Evolutionary conservation across 2,888 invertebrate species (phyloP), one percentile per base, ranked within the genome.

Genomic region (Caenorhabditis zanzibari): DNA sequence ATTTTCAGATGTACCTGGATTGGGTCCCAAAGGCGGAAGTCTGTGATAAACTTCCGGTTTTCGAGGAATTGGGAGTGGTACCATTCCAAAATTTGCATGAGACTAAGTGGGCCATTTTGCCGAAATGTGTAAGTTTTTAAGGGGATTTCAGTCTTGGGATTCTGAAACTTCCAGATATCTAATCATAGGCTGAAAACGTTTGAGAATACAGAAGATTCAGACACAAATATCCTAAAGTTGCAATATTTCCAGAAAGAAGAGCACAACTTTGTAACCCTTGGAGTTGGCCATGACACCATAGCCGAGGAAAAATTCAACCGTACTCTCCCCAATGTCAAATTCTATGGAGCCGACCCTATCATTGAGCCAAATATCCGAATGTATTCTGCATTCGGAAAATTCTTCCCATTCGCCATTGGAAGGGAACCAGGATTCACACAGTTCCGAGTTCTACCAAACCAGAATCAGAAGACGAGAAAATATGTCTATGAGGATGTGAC

Each of bases 301-400:
- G 81, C 81, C 4, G 81, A 81, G 61, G 47, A 41, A 4, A 26
- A 35, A 1, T 26, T 79, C 10, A 64, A 79, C n/a, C 22, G 26
- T 4, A 80, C 80, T 7, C 26, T 80, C 26, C 73, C 80, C 16
- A 72, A 66, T 24, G 38, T 61, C 10, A 69, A 63, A 22, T 81
- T 85, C 63, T 69, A 71, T 26, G 84, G 86, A 28, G 86, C 82
- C 12, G 86, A 86, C 32, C 85, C 85, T 24, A 85, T 85, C 7
- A 77, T 72, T 24, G 81, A 81, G 59, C 71, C 75, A n/a, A 85
- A 86, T 49, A 24, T 56, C n/a, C 63, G 74, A 44, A 38, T 84
- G 28, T 86, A 84, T 61, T 63, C 81, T 22, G 61, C 56, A 14
- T 71, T 84, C 49, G 84, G 84, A 7, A 61, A 54, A 28, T 84